Conservation (phyloP, 2,888 invertebrate genomes). For the Macrophya alboannulata region DNA sequence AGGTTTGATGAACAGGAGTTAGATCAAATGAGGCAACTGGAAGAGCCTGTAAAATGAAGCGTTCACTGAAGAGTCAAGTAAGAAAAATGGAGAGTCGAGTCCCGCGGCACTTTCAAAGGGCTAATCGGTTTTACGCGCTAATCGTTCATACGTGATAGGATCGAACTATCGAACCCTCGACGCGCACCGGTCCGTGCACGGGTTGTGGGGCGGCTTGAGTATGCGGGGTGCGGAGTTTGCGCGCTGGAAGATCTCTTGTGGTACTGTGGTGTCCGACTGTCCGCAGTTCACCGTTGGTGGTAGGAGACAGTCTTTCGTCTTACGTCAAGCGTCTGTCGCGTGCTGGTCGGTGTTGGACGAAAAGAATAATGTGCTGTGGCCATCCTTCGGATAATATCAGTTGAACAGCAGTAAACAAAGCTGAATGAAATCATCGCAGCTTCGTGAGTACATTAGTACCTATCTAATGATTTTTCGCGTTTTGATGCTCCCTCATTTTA, state of each 20-base stretch:
- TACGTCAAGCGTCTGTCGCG: background rate
- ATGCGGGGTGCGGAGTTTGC: background rate
- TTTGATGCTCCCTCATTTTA: background rate
- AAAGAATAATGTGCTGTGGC: conserved; percentile 41
- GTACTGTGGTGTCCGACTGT: no score
- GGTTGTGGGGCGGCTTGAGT: background rate
- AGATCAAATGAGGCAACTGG: background rate
- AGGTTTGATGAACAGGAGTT: no score
- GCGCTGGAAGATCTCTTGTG: background rate
- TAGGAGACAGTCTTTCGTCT: background rate
- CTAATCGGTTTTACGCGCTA: background rate
- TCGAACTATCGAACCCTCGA: background rate
- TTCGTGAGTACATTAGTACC: conserved; percentile 18
- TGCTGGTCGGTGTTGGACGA: background rate
- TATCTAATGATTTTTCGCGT: background rate
- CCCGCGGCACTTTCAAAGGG: background rate
- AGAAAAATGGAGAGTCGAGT: background rate
- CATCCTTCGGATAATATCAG: background rate
- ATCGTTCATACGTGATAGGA: background rate
- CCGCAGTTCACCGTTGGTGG: background rate
- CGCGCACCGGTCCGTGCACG: no score
- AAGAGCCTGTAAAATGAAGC: background rate
- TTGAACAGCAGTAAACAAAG: conserved; percentile 25
- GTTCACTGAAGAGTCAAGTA: no score
- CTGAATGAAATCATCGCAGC: conserved; percentile 38